phyloP scores from a whole-genome alignment of 2,888 invertebrate genomes.

The Oligia strigilis region DNA sequence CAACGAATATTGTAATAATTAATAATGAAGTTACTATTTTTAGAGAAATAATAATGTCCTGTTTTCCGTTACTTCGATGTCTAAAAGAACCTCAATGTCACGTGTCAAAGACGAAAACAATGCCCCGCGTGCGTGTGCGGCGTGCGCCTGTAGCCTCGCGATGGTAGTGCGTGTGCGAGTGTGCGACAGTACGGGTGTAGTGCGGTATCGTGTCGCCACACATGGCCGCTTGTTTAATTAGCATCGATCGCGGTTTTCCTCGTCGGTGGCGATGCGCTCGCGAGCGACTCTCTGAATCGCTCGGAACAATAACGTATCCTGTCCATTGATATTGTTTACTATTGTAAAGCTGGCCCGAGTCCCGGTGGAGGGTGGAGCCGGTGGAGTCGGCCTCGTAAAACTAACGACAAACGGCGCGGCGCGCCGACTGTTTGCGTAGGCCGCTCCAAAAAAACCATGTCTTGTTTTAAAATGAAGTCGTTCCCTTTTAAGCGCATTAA shows the following conservation, averaged over 20 bases:
- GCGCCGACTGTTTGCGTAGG: conserved; percentile 65
- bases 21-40: conserved; percentile 22
- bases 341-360: conserved; percentile 23
- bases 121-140: neutral
- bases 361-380: conserved; percentile 4
- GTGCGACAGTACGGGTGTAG: neutral
- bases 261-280: conserved; percentile 8
- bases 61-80: conserved; percentile 46
- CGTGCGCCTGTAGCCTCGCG: neutral
- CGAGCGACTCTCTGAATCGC: conserved; percentile 6
- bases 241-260: conserved; percentile 64
- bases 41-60: conserved; percentile 22
- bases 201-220: neutral
- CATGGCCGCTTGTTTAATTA: conserved; percentile 32
- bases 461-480: conserved; percentile 79
- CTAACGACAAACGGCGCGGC: conserved; percentile 30
- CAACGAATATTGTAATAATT: conserved; percentile 7
- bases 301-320: conserved; percentile 34
- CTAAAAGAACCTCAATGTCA: conserved; percentile 33
- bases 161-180: neutral
- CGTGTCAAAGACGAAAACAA: conserved; percentile 45
- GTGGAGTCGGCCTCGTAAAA: conserved; percentile 31
- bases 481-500: conserved; percentile 85
- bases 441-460: conserved; percentile 76
- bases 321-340: conserved; percentile 60